These are phyloP conservation scores for Pectinophora gossypiella DNA, from an alignment of 1,140 invertebrate species.

Conservation along the genomic window DNA sequence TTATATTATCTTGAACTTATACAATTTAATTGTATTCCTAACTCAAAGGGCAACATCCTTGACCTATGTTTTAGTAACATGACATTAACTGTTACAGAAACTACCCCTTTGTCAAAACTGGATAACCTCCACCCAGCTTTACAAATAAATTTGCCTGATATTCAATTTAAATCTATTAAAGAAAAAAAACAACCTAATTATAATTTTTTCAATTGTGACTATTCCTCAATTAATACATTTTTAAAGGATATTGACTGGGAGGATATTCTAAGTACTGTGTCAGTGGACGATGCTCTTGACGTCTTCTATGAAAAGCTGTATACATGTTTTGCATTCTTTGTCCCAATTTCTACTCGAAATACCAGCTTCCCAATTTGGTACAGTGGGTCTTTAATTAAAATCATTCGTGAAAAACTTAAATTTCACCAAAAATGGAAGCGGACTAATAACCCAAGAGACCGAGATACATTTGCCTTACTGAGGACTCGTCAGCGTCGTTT, in stretches of 20 bases:
- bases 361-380: conserved; percentile 2
- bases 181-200: neutral
- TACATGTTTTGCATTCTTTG: neutral
- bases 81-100: neutral
- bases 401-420: conserved; percentile 6
- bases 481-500: neutral
- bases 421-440: neutral
- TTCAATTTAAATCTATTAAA: neutral
- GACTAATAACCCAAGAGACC: conserved; percentile 1
- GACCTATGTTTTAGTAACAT: neutral
- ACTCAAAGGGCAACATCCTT: neutral
- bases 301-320: neutral
- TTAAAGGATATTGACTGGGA: neutral
- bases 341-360: neutral
- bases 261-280: neutral
- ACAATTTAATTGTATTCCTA: neutral
- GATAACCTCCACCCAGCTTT: neutral
- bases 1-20: neutral
- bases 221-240: neutral
- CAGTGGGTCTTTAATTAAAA: conserved; percentile 1
- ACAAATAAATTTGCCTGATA: neutral
- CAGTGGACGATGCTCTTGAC: neutral
- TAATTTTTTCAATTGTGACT: neutral
- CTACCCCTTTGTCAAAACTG: neutral
- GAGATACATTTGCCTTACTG: neutral